Evolutionary conservation across 1,140 invertebrate genomes (phyloP).

Genomic region (Pseudomyrmex pallidus): DNA sequence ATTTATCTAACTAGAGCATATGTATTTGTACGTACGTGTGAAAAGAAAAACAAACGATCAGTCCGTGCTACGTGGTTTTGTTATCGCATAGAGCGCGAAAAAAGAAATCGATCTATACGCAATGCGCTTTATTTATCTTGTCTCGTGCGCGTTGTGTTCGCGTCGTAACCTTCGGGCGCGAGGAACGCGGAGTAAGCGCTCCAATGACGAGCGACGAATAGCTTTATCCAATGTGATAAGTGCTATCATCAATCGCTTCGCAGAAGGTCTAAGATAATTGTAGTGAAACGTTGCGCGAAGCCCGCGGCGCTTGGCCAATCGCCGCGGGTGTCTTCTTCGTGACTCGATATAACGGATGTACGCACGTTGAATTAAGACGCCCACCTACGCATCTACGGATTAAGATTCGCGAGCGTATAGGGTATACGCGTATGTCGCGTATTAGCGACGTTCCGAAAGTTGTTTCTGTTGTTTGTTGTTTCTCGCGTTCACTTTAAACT

Average conservation of each 20-base stretch:
- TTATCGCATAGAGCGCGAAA: slow-evolving; percentile 4
- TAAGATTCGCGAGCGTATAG: background rate
- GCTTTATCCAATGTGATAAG: slow-evolving; percentile 41
- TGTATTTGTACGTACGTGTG: no score
- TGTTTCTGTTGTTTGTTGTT: background rate
- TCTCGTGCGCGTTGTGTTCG: background rate
- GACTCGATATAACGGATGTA: slow-evolving; percentile 24
- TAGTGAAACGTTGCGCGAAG: slow-evolving; percentile 40
- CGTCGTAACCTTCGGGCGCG: slow-evolving; percentile 30
- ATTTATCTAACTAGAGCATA: background rate
- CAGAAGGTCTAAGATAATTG: slow-evolving; percentile 58
- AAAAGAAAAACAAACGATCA: background rate
- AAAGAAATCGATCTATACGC: background rate
- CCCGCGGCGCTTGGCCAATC: background rate
- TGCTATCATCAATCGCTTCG: slow-evolving; percentile 47
- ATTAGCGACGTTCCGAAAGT: background rate
- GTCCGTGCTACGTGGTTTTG: background rate
- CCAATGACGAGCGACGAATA: slow-evolving; percentile 40
- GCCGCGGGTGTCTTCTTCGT: background rate
- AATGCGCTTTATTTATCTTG: slow-evolving; percentile 12
- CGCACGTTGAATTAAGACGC: slow-evolving; percentile 34
- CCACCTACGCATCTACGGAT: slow-evolving; percentile 5
- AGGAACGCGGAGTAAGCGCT: background rate
- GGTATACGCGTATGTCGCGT: no score
- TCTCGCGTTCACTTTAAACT: slow-evolving; percentile 21